Conservation (phyloP, 2,888 invertebrate genomes). For the Andrena praecox region DNA sequence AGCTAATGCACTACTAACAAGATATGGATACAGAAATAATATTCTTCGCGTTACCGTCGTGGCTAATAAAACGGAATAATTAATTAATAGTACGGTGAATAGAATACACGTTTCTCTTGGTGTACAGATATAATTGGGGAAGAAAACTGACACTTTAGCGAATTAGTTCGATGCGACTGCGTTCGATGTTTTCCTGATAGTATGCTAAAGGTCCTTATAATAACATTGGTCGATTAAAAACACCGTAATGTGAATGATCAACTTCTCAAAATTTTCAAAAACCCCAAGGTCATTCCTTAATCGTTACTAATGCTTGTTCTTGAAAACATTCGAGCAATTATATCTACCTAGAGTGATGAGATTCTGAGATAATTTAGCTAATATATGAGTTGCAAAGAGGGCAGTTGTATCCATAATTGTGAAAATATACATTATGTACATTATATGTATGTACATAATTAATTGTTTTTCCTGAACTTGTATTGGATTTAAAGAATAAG, state of each 20-base stretch:
- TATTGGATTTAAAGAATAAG: slow-evolving; percentile 16
- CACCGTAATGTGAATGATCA: neutral
- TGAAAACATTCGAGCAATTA: slow-evolving; percentile 3
- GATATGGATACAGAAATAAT: slow-evolving; percentile 35
- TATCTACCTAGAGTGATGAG: neutral
- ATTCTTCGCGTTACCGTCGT: slow-evolving; percentile 23
- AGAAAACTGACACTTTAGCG: neutral
- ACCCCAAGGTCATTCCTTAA: neutral
- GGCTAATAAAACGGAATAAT: slow-evolving; percentile 12
- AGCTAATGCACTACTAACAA: slow-evolving; percentile 30
- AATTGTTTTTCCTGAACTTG: slow-evolving; percentile 11
- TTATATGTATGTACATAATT: slow-evolving; percentile 29
- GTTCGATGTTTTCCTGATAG: neutral
- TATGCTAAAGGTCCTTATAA: neutral
- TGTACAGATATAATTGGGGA: neutral
- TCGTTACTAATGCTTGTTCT: neutral
- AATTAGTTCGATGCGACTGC: neutral
- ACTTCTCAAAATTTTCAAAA: neutral
- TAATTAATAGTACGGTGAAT: slow-evolving; percentile 8
- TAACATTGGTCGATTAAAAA: neutral
- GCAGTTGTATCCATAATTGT: slow-evolving; percentile 31
- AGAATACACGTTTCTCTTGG: slow-evolving; percentile 7
- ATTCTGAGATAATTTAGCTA: slow-evolving; percentile 10
- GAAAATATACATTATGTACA: slow-evolving; percentile 40
- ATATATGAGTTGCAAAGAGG: slow-evolving; percentile 8